Evolutionary conservation across 1,140 invertebrate species (phyloP), one percentile per base, ranked within the genome.

Genomic region (Lepidotrigona ventralis): DNA sequence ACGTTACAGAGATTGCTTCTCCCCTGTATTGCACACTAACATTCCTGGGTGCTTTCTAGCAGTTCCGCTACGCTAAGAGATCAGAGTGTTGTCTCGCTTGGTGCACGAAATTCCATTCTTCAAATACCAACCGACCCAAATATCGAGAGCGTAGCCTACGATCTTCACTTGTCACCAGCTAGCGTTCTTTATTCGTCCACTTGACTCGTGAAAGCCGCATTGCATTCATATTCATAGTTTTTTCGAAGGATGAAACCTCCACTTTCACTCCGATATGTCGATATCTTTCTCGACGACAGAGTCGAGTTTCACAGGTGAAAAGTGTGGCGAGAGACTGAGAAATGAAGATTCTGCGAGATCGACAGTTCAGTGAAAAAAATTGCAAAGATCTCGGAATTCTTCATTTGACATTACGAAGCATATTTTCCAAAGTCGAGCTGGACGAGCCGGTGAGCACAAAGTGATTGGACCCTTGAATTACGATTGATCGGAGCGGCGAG

Each of bases 401-500:
- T 60, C n/a, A 14, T n/a, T 60, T 60, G 2, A n/a, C n/a, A 23
- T 12, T 4, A 23, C 58, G 58, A 23, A 23, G 15, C 12, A n/a
- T 46, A 54, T 75, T 51, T 17, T 19, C 14, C 1, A 17, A 39
- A 39, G 39, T 39, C 21, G 17, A 54, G 29, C 17, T 76, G 39
- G 53, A 66, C 46, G n/a, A 56, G n/a, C 3, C 39, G 54, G 23
- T 0, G n/a, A 19, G 53, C n/a, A 23, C 14, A 8, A 26, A 75
- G 12, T 12, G 33, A 8, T n/a, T 26, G 23, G 56, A 75, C 56
- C 39, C 53, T 60, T 6, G 79, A 83, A 87, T 89, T 83, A 89
- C 82, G 87, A 85, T 85, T 73, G 23, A 68, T 53, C 54, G 56
- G 80, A 68, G 73, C 60, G 77, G 66, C 81, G 54, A 83, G 87